Base-by-base conservation (phyloP, 2,888 invertebrate genomes). In the Endomychus coccineus region DNA sequence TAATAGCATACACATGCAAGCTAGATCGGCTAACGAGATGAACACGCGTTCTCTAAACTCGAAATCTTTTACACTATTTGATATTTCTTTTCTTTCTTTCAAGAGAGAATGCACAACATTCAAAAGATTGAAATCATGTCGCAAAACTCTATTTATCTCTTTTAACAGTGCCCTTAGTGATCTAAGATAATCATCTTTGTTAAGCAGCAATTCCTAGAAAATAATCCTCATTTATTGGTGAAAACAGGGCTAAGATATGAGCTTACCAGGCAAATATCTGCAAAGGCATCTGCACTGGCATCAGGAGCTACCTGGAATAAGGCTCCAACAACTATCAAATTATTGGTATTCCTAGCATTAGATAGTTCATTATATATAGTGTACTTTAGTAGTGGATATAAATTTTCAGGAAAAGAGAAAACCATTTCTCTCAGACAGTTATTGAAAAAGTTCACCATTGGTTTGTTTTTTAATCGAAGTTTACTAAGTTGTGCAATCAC, bases 301-400 rank as follows among this genome's bases (percentile, higher is more conserved):
- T 87, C 86, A 3, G 89, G 82, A 41, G 83, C 77, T 14, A 84
- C 81, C 65, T 87, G 86, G 58, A 95, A 87, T 67, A 95, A 82
- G 6, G 87, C 85, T 2, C 83, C 83, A 10, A 96, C 73, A 64
- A 95, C 83, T 7, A 88, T 80, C 83, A 95, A 87, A 67, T 96
- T 96, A 70, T 94, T 95, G 0, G 91, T 88, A 68, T 94, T 92
- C 40, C 95, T 77, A 16, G 84, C 81, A 56, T 85, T 84, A 0
- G 94, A 91, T 47, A 96, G 69, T 70, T 96, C 96, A 67, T 96
- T 96, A 71, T 90, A 92, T 39, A 96, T 84, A 0, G 91, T 90
- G 59, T 89, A 86, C 50, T 90, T 91, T 49, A 96, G 70, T 42
- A 92, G 78, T 17, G 87, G 82, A 40, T 81, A 78, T 34, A 95